Evolutionary conservation across 2,888 invertebrate genomes (phyloP).

Genomic region (Sarcophaga variegata): DNA sequence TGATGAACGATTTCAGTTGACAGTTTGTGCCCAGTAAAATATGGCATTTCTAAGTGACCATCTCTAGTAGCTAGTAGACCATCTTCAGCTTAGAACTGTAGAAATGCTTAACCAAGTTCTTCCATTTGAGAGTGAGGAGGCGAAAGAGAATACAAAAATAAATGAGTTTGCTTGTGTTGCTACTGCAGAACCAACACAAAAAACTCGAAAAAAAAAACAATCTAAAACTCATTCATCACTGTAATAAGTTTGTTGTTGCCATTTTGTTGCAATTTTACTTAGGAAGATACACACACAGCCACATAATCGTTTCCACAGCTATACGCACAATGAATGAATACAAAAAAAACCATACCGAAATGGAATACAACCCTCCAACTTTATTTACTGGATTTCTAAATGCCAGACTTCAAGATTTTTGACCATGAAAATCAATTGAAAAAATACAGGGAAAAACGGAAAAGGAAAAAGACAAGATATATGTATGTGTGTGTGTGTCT

Average conservation of each 20-base stretch:
- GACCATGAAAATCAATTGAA: neutral
- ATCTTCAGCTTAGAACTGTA: conserved; percentile 5
- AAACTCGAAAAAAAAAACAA: conserved; percentile 2
- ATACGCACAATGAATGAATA: neutral
- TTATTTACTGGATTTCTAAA: neutral
- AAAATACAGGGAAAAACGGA: neutral
- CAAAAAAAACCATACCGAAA: neutral
- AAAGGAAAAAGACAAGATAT: neutral
- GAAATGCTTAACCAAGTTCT: neutral
- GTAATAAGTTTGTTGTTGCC: conserved; percentile 33
- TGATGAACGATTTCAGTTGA: too few species aligned
- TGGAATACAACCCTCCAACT: neutral
- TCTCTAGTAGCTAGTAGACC: too few species aligned
- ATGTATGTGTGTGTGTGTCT: too few species aligned
- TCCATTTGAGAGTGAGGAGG: neutral
- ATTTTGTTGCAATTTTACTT: conserved; percentile 38
- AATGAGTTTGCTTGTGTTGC: conserved; percentile 32
- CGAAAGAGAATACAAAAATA: conserved; percentile 15
- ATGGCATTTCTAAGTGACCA: too few species aligned
- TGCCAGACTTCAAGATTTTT: conserved; percentile 2
- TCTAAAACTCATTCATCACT: conserved; percentile 61
- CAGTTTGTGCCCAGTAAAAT: too few species aligned
- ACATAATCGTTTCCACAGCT: neutral
- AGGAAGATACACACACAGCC: neutral
- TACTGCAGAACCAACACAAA: conserved; percentile 43